Percentiles rank a stretch among this genome's conserved stretches.
These are phyloP conservation scores for Aleiodes testaceus DNA, from an alignment of 2,888 invertebrate genomes.

Conservation along the genomic window DNA sequence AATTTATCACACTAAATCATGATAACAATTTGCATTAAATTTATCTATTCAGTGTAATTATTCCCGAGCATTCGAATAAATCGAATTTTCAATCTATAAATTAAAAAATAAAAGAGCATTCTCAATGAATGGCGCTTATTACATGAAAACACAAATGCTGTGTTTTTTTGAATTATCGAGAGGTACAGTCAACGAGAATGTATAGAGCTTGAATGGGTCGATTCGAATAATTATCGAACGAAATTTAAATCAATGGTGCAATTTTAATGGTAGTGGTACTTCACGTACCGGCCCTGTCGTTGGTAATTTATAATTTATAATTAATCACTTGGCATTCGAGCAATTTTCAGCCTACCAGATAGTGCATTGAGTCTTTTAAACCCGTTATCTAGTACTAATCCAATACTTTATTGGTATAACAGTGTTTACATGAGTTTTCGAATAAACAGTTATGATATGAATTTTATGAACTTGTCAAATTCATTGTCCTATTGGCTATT, in stretches of 20 bases:
- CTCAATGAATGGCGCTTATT: slow-evolving; percentile 10
- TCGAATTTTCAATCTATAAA: slow-evolving; percentile 15
- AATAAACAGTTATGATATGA: slow-evolving; percentile 5
- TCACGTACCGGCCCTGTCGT: slow-evolving; percentile 30
- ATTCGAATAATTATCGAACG: slow-evolving; percentile 59
- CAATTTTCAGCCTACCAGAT: slow-evolving; percentile 26
- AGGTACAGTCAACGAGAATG: slow-evolving; percentile 2
- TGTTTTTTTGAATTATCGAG: slow-evolving; percentile 52
- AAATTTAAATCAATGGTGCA: slow-evolving; percentile 57
- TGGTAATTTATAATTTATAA: slow-evolving; percentile 61
- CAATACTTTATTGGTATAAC: slow-evolving; percentile 13
- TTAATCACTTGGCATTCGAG: slow-evolving; percentile 48
- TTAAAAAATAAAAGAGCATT: slow-evolving; percentile 10
- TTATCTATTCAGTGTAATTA: no score
- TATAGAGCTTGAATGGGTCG: slow-evolving; percentile 38
- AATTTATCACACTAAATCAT: not conserved
- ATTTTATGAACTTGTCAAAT: slow-evolving; percentile 5
- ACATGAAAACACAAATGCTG: slow-evolving; percentile 44
- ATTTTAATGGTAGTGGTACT: slow-evolving; percentile 24
- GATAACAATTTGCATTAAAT: no score
- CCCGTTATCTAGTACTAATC: slow-evolving; percentile 19
- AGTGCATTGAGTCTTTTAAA: slow-evolving; percentile 7
- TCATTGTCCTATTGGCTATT: not conserved
- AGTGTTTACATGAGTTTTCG: not conserved
- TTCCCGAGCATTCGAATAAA: no score